phyloP scores from a whole-genome alignment of 2,888 invertebrate genomes.

The Drosophila kambysellisi region DNA sequence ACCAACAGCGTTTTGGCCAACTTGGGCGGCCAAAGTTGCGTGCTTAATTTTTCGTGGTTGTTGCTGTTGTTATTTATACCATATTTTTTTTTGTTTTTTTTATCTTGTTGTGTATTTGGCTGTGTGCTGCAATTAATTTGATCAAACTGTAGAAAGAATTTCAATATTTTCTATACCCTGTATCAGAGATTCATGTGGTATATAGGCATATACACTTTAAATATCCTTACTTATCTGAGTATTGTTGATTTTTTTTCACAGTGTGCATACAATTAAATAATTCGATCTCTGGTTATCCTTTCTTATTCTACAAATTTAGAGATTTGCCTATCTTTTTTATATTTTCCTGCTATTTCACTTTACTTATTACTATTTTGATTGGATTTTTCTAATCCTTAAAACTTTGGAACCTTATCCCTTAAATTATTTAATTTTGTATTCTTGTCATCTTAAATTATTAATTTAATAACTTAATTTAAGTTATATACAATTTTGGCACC shows the following conservation, averaged over 20 bases:
- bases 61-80: constrained; percentile 20
- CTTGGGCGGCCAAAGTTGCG: constrained; percentile 40
- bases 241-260: neutral
- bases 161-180: constrained; percentile 3
- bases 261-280: neutral
- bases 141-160: constrained; percentile 39
- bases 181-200: neutral
- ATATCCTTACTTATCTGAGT: neutral
- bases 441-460: neutral
- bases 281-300: neutral
- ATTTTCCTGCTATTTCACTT: neutral
- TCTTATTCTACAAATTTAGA: neutral
- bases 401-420: neutral
- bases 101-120: constrained; percentile 15
- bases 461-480: neutral
- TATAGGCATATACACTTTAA: neutral
- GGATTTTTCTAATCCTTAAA: neutral
- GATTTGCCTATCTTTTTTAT: neutral
- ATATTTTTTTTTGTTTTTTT: constrained; percentile 13
- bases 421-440: neutral
- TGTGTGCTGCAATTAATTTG: constrained; percentile 52
- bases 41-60: constrained; percentile 29
- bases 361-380: neutral
- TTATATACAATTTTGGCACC: neutral
- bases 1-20: constrained; percentile 40